Evolutionary conservation across 1,140 invertebrate species (phyloP).

Genomic region (Aphelinus certus): DNA sequence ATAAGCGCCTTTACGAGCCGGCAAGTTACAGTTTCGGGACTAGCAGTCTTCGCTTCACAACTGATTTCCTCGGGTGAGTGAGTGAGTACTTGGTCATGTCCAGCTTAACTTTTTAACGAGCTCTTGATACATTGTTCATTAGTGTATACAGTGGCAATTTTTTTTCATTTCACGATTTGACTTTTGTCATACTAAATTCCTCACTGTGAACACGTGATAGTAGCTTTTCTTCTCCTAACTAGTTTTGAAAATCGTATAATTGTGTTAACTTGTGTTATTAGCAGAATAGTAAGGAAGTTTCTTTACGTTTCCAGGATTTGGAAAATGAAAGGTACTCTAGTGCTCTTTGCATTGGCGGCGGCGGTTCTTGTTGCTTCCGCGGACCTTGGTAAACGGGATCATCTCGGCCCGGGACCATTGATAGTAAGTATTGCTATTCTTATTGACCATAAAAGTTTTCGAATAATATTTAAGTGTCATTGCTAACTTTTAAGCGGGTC

Average conservation of each 20-base stretch:
- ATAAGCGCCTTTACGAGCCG: neutral
- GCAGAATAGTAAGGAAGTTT: neutral
- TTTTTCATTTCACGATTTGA: neutral
- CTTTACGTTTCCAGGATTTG: constrained; percentile 2
- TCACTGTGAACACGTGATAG: too few species aligned
- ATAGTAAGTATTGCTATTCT: constrained; percentile 11
- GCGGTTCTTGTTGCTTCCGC: neutral
- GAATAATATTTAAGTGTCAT: too few species aligned
- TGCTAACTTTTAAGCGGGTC: too few species aligned
- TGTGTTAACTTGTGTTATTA: neutral
- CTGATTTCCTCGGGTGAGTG: neutral
- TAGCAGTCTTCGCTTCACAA: neutral
- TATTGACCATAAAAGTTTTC: neutral
- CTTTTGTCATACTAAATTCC: too few species aligned
- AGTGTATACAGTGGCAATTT: neutral
- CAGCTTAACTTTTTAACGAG: neutral
- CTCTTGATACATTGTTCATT: neutral
- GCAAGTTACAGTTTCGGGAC: constrained; percentile 5
- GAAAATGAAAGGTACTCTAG: constrained; percentile 10
- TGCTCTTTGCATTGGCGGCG: neutral
- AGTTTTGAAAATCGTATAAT: neutral
- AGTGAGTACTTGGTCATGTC: neutral
- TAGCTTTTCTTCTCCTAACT: neutral
- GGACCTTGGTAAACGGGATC: neutral
- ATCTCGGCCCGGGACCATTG: neutral